A percentile compares a stretch with the other conserved stretches of the same genome.
Conservation (phyloP, 64 coral and sea anemone genomes). For the Montipora sp. region DNA sequence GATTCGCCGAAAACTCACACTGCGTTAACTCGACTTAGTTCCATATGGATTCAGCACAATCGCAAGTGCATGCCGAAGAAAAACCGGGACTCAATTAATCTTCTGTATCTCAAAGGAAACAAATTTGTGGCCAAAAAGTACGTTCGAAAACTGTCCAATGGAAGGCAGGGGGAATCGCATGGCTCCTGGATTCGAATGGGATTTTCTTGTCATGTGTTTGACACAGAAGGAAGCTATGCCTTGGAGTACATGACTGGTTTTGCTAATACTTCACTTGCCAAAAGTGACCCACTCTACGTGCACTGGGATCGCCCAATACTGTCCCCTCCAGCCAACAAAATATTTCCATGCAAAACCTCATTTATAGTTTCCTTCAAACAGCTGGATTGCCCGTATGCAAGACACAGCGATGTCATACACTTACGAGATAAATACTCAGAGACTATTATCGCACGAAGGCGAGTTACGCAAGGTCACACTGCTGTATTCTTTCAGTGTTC, state of each 20-base stretch:
- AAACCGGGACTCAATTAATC: slow-evolving; percentile 70
- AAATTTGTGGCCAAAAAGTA: slow-evolving; percentile 72
- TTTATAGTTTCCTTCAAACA: slow-evolving; percentile 57
- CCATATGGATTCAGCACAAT: slow-evolving; percentile 83
- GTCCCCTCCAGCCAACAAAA: slow-evolving; percentile 36
- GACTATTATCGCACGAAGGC: slow-evolving; percentile 30
- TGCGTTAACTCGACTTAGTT: slow-evolving; percentile 72
- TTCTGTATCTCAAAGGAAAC: slow-evolving; percentile 61
- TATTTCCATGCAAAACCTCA: slow-evolving; percentile 72
- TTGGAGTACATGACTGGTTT: slow-evolving; percentile 80
- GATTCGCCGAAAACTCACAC: slow-evolving; percentile 76
- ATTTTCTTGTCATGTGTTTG: slow-evolving; percentile 83
- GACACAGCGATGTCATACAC: slow-evolving; percentile 51
- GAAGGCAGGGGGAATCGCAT: slow-evolving; percentile 49
- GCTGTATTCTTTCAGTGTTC: slow-evolving; percentile 65
- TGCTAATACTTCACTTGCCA: slow-evolving; percentile 16
- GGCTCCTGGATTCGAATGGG: slow-evolving; percentile 61
- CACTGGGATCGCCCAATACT: slow-evolving; percentile 63
- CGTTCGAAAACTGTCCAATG: slow-evolving; percentile 79
- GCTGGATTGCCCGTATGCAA: slow-evolving; percentile 41
- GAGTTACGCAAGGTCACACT: slow-evolving; percentile 38
- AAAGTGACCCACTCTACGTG: slow-evolving; percentile 56
- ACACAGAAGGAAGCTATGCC: slow-evolving; percentile 64
- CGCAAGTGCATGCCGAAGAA: slow-evolving; percentile 71
- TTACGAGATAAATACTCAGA: slow-evolving; percentile 66